Base-by-base conservation (phyloP, 92 coral and sea anemone species). In the Umimayanthus chanpuru region DNA sequence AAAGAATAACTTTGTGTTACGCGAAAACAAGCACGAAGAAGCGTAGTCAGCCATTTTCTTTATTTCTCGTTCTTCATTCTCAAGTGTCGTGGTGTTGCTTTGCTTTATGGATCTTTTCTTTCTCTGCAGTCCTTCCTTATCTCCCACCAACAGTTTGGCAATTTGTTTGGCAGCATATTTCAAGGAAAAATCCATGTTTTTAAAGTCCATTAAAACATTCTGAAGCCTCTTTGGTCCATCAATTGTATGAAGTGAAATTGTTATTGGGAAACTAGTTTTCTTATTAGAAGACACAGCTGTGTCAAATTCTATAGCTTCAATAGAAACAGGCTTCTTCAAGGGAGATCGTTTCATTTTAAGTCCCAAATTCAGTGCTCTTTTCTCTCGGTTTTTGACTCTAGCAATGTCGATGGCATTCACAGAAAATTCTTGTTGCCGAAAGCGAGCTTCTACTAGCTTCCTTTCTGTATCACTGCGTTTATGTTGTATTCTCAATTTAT, bases 121-220 rank as follows among this genome's bases (percentile, higher is more conserved):
- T 80, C 85, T 55, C 47, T 49, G 66, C 15, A 80, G 71, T 20
- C 20, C 29, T 56, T 61, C 68, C 68, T 58, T 80, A 15, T 80
- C 86, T 50, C 85, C 92, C 55, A 82, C 81, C 29, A 91, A 67
- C 6, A 55, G 44, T 32, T 83, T 85, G 16, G 91, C 75, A 30
- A 93, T 79, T 12, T 53, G 80, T 77, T 85, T 89, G 4, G 95
- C 87, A 18, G 95, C 91, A 23, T 67, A 47, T 29, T 36, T 61
- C 39, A 94, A 5, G 68, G 68, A 61, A 61, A 61, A 61, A 20
- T 94, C 26, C 4, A 82, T 71, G 4, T 81, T 88, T 30, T 28
- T 74, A 49, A 94, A 92, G 72, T 94, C 94, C 88, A 94, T 80
- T 9, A 89, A 70, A 82, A 91, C 77, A 58, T 91, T 85, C 25